phyloP scores from a whole-genome alignment of 2,113 vertebrate species.

The Antechinus flavipes region DNA sequence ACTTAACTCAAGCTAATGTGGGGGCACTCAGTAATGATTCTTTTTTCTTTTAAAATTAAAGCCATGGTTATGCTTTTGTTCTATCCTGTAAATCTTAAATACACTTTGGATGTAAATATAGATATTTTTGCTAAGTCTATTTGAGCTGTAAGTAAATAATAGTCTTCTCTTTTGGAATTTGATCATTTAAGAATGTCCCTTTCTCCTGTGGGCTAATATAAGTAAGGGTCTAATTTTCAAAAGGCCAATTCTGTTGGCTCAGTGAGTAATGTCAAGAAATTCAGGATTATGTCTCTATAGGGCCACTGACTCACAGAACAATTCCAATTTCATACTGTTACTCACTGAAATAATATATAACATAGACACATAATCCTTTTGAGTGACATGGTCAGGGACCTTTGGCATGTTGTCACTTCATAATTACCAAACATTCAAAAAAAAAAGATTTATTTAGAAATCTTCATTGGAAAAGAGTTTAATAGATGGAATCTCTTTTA shows the following conservation, averaged over 20 bases:
- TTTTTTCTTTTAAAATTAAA: constrained; percentile 15
- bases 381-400: neutral
- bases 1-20: neutral
- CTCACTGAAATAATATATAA: neutral
- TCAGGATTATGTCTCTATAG: neutral
- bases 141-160: constrained; percentile 64
- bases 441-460: neutral
- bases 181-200: neutral
- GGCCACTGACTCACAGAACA: neutral
- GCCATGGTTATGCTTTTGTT: neutral
- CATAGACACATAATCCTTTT: neutral
- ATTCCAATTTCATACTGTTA: neutral
- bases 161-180: constrained; percentile 21
- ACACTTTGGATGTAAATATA: constrained; percentile 26
- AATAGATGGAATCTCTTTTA: neutral
- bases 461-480: neutral
- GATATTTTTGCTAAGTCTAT: constrained; percentile 57
- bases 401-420: neutral
- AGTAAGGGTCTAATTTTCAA: constrained; percentile 25
- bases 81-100: neutral
- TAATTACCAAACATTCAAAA: neutral
- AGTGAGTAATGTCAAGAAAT: neutral
- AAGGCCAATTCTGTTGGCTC: neutral
- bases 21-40: neutral
- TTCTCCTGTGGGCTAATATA: constrained; percentile 10